Evolutionary conservation across 2,888 invertebrate species (phyloP).

Genomic region (Drosophila incognita): DNA sequence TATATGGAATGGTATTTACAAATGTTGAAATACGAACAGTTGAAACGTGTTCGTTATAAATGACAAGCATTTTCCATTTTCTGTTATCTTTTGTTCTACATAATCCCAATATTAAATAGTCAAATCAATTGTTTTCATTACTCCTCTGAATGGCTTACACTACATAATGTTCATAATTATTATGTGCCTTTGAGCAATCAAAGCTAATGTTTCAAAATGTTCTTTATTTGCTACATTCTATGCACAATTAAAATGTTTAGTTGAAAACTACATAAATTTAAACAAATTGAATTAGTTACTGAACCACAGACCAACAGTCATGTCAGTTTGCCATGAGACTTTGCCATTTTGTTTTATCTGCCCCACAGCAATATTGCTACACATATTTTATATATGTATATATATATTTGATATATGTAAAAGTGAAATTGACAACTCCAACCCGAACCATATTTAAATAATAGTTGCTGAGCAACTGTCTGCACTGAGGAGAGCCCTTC

Average conservation of each 20-base stretch:
- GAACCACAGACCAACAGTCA: conserved; percentile 36
- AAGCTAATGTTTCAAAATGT: neutral
- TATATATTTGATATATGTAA: neutral
- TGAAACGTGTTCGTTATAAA: neutral
- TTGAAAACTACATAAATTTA: conserved; percentile 9
- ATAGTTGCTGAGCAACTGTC: neutral
- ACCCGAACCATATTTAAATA: conserved; percentile 10
- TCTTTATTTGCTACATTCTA: neutral
- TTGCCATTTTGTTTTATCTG: conserved; percentile 3
- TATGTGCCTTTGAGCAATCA: neutral
- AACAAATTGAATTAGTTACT: conserved; percentile 37
- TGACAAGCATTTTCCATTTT: neutral
- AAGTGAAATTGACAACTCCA: conserved; percentile 19
- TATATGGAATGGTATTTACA: neutral
- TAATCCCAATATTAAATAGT: neutral
- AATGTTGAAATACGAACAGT: neutral
- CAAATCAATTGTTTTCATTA: neutral
- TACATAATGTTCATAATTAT: neutral
- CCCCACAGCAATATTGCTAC: conserved; percentile 7
- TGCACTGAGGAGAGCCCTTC: neutral
- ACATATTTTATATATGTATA: conserved; percentile 21
- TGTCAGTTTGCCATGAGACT: conserved; percentile 31
- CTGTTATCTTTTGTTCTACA: neutral
- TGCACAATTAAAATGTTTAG: neutral
- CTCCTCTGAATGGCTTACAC: neutral